Evolutionary conservation across 2,888 invertebrate genomes (phyloP).

Genomic region (Tenthredo scrophulariae): DNA sequence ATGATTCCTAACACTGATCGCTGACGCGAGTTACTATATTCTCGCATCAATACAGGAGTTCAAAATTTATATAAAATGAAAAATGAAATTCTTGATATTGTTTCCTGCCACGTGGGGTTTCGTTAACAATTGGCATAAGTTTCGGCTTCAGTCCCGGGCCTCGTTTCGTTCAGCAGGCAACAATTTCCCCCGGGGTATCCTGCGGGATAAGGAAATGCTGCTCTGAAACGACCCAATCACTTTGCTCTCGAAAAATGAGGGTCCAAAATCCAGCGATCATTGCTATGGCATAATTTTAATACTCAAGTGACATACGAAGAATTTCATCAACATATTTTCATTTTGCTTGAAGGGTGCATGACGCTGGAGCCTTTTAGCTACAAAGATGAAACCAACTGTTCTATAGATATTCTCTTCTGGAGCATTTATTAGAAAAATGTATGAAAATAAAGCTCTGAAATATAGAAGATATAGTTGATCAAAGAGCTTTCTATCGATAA

Average conservation of each 20-base stretch:
- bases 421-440: too few species aligned
- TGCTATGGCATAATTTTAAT: neutral
- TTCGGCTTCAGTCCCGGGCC: neutral
- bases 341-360: neutral
- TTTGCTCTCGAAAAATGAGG: neutral
- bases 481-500: too few species aligned
- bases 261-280: conserved; percentile 13
- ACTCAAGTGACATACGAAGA: neutral
- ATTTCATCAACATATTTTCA: conserved; percentile 28
- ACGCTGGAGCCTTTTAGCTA: neutral
- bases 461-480: too few species aligned
- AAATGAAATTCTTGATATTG: neutral
- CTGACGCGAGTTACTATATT: neutral
- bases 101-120: neutral
- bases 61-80: neutral
- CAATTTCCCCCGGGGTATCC: conserved; percentile 31
- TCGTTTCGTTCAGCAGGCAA: conserved; percentile 23
- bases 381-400: neutral
- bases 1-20: neutral
- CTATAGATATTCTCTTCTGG: too few species aligned
- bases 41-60: neutral
- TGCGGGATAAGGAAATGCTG: conserved; percentile 3
- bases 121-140: conserved; percentile 9
- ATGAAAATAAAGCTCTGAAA: too few species aligned
- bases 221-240: conserved; percentile 18